phyloP scores from a whole-genome alignment of 1,140 invertebrate species.

The Laupala kohalensis region DNA sequence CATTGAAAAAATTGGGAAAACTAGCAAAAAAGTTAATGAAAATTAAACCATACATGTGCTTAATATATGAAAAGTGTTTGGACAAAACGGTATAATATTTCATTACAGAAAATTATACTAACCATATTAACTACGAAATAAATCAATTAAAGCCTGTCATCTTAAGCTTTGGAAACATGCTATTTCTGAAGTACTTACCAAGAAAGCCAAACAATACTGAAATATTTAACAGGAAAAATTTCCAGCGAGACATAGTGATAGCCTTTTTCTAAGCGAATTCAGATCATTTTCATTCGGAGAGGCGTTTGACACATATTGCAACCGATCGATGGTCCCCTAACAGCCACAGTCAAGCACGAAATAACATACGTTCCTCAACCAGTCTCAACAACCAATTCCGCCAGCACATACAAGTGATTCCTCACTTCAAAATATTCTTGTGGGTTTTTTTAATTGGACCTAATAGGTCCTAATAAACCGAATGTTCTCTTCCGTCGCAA shows the following conservation, averaged over 20 bases:
- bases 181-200: neutral
- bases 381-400: neutral
- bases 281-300: neutral
- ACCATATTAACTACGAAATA: no score
- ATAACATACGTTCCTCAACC: neutral
- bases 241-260: neutral
- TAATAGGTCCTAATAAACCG: neutral
- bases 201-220: neutral
- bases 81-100: no score
- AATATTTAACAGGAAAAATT: neutral
- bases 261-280: neutral
- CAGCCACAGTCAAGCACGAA: neutral
- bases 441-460: neutral
- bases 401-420: neutral
- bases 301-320: neutral
- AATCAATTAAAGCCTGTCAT: no score
- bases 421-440: neutral
- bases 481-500: neutral
- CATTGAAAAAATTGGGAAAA: no score
- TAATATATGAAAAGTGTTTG: no score
- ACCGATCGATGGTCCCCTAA: neutral
- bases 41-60: no score
- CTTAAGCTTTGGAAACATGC: no score
- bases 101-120: no score
- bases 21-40: no score